Conservation (phyloP, 2,888 invertebrate genomes). For the Sphaerophoria rueppellii region DNA sequence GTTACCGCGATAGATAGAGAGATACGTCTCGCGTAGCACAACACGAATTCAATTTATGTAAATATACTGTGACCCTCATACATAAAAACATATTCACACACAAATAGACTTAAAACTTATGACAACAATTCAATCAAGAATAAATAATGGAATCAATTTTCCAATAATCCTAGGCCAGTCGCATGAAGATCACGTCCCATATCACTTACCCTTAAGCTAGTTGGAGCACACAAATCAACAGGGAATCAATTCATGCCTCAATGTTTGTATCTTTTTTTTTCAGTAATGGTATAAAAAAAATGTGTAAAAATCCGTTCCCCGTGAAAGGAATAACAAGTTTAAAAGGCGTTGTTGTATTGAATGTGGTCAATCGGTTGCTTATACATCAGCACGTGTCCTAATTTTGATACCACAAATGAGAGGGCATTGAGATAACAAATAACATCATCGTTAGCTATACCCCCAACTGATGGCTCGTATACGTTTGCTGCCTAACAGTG, state of each 20-base stretch:
- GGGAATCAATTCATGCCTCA: constrained; percentile 55
- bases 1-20: too few species aligned
- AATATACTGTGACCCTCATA: too few species aligned
- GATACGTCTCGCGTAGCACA: too few species aligned
- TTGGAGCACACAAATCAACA: constrained; percentile 32
- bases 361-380: constrained; percentile 74
- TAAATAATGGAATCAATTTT: constrained; percentile 68
- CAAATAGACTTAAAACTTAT: constrained; percentile 28
- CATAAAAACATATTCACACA: constrained; percentile 1
- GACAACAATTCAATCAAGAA: constrained; percentile 59
- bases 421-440: constrained; percentile 71
- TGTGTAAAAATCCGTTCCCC: constrained; percentile 52
- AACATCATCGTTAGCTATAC: constrained; percentile 69
- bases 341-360: constrained; percentile 62
- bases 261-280: not conserved
- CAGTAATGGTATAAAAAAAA: not conserved
- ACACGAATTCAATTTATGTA: too few species aligned
- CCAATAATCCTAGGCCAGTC: constrained; percentile 32
- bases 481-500: constrained; percentile 5
- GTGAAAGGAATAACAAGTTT: constrained; percentile 69
- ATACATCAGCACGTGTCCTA: constrained; percentile 73
- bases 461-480: constrained; percentile 48
- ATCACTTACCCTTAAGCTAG: constrained; percentile 75
- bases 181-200: constrained; percentile 76
- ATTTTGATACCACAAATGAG: constrained; percentile 68